Conservation (phyloP, 2,888 invertebrate genomes). For the Nemurella pictetii region DNA sequence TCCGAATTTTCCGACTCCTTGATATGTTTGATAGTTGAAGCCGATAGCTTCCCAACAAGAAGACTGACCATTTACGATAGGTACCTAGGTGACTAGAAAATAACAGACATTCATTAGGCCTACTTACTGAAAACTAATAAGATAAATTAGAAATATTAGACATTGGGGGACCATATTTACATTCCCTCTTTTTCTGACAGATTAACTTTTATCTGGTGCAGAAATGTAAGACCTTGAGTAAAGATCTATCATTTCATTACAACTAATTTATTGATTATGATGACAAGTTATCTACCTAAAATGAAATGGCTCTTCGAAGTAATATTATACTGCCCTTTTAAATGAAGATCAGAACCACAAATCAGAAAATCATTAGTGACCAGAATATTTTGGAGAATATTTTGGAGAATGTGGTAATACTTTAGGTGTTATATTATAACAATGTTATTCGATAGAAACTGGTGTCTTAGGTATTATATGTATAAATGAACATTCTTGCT, state of each 20-base stretch:
- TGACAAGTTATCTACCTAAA: not conserved
- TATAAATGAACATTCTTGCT: not conserved
- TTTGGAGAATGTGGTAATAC: not conserved
- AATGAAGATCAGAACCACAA: not conserved
- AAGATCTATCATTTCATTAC: not conserved
- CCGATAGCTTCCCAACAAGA: slow-evolving; percentile 22
- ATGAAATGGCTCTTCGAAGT: not conserved
- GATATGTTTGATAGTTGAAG: not conserved
- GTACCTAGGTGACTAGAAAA: not conserved
- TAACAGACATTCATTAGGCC: not conserved
- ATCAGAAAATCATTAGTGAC: not conserved
- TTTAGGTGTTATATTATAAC: not conserved
- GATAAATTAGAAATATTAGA: not conserved
- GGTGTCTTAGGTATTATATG: not conserved
- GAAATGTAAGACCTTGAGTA: not conserved
- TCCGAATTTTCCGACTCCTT: slow-evolving; percentile 25
- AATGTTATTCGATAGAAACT: not conserved
- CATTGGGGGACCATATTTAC: not conserved
- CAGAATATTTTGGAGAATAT: not conserved
- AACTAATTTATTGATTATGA: not conserved
- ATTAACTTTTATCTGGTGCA: not conserved
- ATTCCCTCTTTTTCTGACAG: not conserved
- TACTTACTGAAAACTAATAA: not conserved
- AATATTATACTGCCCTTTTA: not conserved
- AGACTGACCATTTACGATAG: slow-evolving; percentile 13